Percentiles rank a stretch among this genome's conserved stretches.
Evolutionary conservation across 2,888 invertebrate genomes (phyloP).

Genomic region (Odontocolon sp.): DNA sequence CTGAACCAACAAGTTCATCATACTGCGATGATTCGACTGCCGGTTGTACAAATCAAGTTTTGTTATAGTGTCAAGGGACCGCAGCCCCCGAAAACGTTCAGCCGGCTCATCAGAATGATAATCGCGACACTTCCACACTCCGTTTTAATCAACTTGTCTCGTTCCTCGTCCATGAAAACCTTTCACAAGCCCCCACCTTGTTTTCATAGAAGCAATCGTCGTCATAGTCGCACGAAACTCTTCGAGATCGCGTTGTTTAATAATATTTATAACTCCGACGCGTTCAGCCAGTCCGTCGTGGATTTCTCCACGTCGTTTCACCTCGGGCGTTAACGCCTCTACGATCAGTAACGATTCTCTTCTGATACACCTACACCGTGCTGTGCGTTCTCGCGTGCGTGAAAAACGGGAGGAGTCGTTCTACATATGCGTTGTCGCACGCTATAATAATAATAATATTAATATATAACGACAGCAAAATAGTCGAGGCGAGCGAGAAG

Average conservation of each 20-base stretch:
- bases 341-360: not conserved
- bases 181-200: slow-evolving; percentile 14
- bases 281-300: slow-evolving; percentile 54
- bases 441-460: slow-evolving; percentile 17
- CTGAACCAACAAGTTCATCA: too few relatives aligned
- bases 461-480: not conserved
- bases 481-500: slow-evolving; percentile 30
- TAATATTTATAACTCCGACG: slow-evolving; percentile 72
- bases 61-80: not conserved
- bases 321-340: slow-evolving; percentile 26
- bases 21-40: too few relatives aligned
- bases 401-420: slow-evolving; percentile 9
- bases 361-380: slow-evolving; percentile 1
- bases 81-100: not conserved
- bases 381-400: slow-evolving; percentile 2
- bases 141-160: too few relatives aligned
- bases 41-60: not conserved
- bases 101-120: slow-evolving; percentile 1
- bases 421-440: not conserved
- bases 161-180: slow-evolving; percentile 5
- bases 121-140: slow-evolving; percentile 6
- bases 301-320: slow-evolving; percentile 39
- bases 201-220: not conserved
- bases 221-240: not conserved
- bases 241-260: slow-evolving; percentile 64